These are phyloP conservation scores for Myotis vivesi DNA, from an alignment of 2,797 vertebrate species.

Conservation along the genomic window DNA sequence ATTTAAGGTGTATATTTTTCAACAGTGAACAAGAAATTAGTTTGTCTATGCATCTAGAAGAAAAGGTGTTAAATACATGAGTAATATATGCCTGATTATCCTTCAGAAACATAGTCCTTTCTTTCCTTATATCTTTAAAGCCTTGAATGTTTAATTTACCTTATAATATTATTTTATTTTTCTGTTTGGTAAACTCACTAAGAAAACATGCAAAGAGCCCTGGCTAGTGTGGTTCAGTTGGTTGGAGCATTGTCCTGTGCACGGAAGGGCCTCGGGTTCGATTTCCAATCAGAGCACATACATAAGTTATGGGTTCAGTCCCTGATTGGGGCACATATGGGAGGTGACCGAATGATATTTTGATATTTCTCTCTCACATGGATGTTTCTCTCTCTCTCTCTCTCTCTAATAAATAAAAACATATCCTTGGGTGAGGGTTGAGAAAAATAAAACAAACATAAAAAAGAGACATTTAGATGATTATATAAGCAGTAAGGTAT, in stretches of 20 bases:
- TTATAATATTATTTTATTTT: not conserved
- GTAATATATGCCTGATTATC: not conserved
- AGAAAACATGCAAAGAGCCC: not conserved
- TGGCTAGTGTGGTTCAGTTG: not conserved
- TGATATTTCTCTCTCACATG: not conserved
- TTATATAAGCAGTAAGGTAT: not conserved
- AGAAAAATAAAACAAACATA: not conserved
- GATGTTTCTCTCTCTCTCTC: not conserved
- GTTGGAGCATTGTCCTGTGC: not conserved
- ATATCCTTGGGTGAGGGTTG: not conserved
- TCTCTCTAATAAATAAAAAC: not conserved
- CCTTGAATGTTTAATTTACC: constrained; percentile 5
- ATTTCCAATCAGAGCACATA: not conserved
- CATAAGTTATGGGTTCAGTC: not conserved
- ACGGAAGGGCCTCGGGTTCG: not conserved
- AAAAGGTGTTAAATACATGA: not conserved
- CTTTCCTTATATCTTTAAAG: not conserved
- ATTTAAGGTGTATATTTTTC: not conserved
- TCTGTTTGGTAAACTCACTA: not conserved
- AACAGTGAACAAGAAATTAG: not conserved
- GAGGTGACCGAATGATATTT: not conserved
- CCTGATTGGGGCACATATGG: not conserved
- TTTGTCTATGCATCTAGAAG: not conserved
- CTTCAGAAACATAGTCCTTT: not conserved
- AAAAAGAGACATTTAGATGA: not conserved